Percentiles rank a stretch among this genome's conserved stretches.
These are phyloP conservation scores for Heliconius hewitsoni DNA, from an alignment of 1,140 invertebrate species.

Conservation along the genomic window DNA sequence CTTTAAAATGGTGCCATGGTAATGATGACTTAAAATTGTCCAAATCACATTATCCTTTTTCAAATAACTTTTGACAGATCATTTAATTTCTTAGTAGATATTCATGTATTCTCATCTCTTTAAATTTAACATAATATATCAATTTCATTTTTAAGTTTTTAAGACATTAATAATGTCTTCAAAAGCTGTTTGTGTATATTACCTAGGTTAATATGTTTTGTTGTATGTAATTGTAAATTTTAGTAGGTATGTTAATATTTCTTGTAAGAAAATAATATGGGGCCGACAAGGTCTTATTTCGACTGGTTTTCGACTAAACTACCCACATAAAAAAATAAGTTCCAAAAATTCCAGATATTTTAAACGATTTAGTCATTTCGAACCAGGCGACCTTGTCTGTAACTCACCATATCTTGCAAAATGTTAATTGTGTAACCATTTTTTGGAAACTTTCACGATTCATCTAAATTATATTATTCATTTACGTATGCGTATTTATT, in stretches of 20 bases:
- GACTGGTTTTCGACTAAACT: background rate
- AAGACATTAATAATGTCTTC: too few species aligned
- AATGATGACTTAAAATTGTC: too few species aligned
- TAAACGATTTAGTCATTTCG: slow-evolving; percentile 26
- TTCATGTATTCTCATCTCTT: background rate
- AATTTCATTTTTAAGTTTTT: background rate
- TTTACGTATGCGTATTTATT: background rate
- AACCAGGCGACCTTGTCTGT: slow-evolving; percentile 26
- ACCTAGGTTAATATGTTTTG: too few species aligned
- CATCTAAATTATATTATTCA: background rate
- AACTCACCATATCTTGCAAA: slow-evolving; percentile 22
- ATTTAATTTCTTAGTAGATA: background rate
- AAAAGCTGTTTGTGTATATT: too few species aligned
- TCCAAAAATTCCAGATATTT: slow-evolving; percentile 14
- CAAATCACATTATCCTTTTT: too few species aligned
- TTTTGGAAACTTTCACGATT: background rate
- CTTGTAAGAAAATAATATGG: background rate
- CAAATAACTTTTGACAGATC: too few species aligned
- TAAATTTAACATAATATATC: background rate
- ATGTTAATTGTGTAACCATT: background rate
- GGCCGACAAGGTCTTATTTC: background rate
- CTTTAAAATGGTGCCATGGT: too few species aligned
- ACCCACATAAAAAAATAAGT: background rate
- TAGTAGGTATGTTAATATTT: background rate
- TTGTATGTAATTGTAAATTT: background rate